Evolutionary conservation across 2,113 vertebrate genomes (phyloP), one percentile per base, ranked within the genome.

Genomic region (Struthidea cinerea): DNA sequence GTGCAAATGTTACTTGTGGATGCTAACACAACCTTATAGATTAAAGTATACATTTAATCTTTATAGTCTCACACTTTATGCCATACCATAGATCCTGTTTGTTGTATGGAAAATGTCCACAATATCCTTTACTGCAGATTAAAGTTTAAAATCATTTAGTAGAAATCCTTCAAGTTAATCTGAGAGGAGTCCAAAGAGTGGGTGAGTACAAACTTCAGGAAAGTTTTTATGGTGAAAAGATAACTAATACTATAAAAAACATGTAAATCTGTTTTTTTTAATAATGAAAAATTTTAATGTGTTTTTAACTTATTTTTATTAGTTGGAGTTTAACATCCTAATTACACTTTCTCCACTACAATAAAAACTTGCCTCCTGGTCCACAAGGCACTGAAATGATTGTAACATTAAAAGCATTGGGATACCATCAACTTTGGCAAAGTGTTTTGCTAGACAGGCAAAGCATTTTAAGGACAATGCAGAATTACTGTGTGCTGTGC

Each of bases 91-190:
- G 21, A 60, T 56, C 3, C 32, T 52, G 10, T 35, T 44, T 74
- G 1, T 33, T 53, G 7, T 4, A 23, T 16, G 16, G 35, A 87
- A 77, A 74, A 64, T 5, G 1, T 14, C 12, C 11, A 46, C 0
- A 0, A 16, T 26, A 10, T 23, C 22, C 13, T 90, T 68, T 32
- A 44, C 20, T 68, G 64, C 52, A 82, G 19, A 13, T n/a, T 22
- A 70, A 70, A 78, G 22, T 28, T 78, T 16, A 89, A 65, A 87
- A 46, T 30, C 0, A 1, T 63, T 78, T 32, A 20, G 39, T 19
- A 60, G 33, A 86, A 86, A 77, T 81, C 22, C 24, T 60, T 77
- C 55, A 24, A 13, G 50, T 23, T 89, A 23, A 53, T 74, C 47
- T 67, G 17, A 77, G 23, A 37, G 2, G 10, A 44, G 11, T 35